phyloP scores from a whole-genome alignment of 2,113 vertebrate species.

The Danio rerio region GRCz12tu NC_133177.1:57767501-57768000 shows the following conservation, averaged over 20 bases:
- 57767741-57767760: too few relatives aligned
- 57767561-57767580: background rate
- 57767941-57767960: conserved; percentile 19
- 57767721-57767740: too few relatives aligned
- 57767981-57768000: conserved; percentile 5
- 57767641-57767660: background rate
- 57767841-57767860: background rate
- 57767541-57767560: background rate
- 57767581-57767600: background rate
- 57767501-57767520: background rate
- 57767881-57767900: background rate
- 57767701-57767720: background rate
- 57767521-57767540: background rate
- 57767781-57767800: background rate
- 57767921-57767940: conserved; percentile 36
- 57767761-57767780: background rate
- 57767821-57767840: background rate
- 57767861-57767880: background rate
- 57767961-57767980: conserved; percentile 66
- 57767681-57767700: background rate
- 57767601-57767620: background rate
- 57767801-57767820: background rate
- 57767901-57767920: background rate
- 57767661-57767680: background rate
- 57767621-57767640: background rate